Evolutionary conservation across 1,140 invertebrate species (phyloP).

Genomic region (Drosophila melanica): DNA sequence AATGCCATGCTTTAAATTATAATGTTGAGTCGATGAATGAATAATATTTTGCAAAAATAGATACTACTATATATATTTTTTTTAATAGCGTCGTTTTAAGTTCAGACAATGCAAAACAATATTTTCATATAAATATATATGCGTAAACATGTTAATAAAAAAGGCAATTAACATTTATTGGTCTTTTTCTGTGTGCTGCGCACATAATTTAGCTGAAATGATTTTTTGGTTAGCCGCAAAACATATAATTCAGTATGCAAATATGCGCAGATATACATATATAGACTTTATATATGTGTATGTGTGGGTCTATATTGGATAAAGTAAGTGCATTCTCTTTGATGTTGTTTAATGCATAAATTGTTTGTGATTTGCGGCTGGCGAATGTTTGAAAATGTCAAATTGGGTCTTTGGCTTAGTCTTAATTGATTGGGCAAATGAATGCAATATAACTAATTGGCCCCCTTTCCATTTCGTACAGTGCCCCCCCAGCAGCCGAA

Average conservation of each 20-base stretch:
- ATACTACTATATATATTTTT: too few species aligned
- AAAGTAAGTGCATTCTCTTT: conserved; percentile 36
- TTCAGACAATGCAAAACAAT: neutral
- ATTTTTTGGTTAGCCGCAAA: conserved; percentile 70
- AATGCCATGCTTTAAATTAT: too few species aligned
- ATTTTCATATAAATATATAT: neutral
- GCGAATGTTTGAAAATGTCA: conserved; percentile 16
- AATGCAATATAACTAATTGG: conserved; percentile 25
- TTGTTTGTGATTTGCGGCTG: conserved; percentile 64
- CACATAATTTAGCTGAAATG: conserved; percentile 72
- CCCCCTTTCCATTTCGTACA: conserved; percentile 84
- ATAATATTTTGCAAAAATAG: too few species aligned
- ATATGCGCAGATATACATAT: conserved; percentile 9
- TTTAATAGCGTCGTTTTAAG: neutral
- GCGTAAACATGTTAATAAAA: conserved; percentile 39
- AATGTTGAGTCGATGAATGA: too few species aligned
- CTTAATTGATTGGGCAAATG: conserved; percentile 53
- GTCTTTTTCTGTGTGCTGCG: conserved; percentile 21
- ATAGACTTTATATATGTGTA: conserved; percentile 7
- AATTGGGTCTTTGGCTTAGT: conserved; percentile 5
- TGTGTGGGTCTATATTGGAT: neutral
- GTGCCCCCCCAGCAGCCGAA: conserved; percentile 92
- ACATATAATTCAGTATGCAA: conserved; percentile 65
- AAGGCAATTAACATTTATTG: conserved; percentile 61
- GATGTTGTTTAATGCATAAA: conserved; percentile 41